Conservation (phyloP, 2,113 vertebrate species). For the Vidua chalybeata region DNA sequence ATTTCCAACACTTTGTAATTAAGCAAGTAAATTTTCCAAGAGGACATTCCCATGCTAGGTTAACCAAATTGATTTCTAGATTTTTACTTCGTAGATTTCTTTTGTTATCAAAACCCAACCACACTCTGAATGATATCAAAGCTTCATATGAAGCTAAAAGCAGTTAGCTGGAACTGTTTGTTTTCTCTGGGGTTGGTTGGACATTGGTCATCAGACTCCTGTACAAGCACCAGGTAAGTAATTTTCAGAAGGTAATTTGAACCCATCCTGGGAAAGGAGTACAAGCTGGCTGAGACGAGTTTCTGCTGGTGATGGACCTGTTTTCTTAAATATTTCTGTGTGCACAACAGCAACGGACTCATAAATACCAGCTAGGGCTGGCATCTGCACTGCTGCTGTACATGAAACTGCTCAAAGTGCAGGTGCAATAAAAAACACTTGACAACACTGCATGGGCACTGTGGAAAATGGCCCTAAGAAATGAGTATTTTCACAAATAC, state of each 20-base stretch:
- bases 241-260: not conserved
- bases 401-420: not conserved
- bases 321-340: not conserved
- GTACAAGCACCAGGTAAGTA: not conserved
- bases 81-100: not conserved
- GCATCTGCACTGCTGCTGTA: not conserved
- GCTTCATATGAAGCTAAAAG: not conserved
- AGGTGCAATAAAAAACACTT: not conserved
- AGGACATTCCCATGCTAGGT: not conserved
- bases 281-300: not conserved
- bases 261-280: not conserved
- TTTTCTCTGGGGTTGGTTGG: not conserved
- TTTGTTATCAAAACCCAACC: not conserved
- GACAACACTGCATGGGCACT: not conserved
- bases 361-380: not conserved
- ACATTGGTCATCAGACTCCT: not conserved
- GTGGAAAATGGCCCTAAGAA: not conserved
- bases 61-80: not conserved
- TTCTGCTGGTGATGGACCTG: not conserved
- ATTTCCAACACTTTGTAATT: not conserved
- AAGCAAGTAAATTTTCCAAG: not conserved
- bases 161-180: not conserved
- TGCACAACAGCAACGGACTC: not conserved
- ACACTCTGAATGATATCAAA: not conserved
- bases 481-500: not conserved